A percentile compares a stretch with the other conserved stretches of the same genome.
Conservation (phyloP, 2,797 vertebrate genomes). For the Glossophaga mutica region DNA sequence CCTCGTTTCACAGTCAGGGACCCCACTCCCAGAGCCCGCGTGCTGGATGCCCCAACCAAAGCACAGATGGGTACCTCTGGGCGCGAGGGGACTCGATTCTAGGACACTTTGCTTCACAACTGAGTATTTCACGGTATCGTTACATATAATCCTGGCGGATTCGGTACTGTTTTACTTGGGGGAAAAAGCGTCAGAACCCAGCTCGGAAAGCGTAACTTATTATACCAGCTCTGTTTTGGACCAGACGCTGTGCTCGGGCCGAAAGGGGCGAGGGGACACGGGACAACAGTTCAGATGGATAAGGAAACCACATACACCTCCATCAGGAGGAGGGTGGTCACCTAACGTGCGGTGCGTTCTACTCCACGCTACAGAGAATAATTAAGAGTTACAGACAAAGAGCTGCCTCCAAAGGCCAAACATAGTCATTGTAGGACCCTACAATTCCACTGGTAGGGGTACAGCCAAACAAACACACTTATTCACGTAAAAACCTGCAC, state of each 20-base stretch:
- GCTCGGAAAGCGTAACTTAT: not conserved
- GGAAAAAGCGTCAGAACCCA: not conserved
- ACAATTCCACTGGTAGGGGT: not conserved
- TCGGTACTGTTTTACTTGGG: not conserved
- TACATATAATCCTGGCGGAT: not conserved
- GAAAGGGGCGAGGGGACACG: not conserved
- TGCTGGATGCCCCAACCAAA: not conserved
- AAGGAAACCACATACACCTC: not conserved
- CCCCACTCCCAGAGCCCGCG: not conserved
- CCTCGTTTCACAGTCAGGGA: not conserved
- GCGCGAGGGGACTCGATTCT: not conserved
- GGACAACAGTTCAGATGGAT: not conserved
- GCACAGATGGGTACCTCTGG: not conserved
- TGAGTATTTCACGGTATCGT: not conserved
- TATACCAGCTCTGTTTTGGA: too few relatives aligned
- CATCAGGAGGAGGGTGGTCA: not conserved
- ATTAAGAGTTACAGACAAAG: not conserved
- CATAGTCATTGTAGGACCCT: not conserved
- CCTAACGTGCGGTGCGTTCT: not conserved
- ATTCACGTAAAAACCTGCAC: not conserved
- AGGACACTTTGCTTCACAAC: not conserved
- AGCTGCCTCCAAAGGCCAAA: not conserved
- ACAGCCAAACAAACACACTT: not conserved
- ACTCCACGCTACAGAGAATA: not conserved
- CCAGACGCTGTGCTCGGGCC: not conserved